A percentile compares a stretch with the other conserved stretches of the same genome.
Conservation (phyloP, 2,113 vertebrate species). For the Eublepharis macularius region DNA sequence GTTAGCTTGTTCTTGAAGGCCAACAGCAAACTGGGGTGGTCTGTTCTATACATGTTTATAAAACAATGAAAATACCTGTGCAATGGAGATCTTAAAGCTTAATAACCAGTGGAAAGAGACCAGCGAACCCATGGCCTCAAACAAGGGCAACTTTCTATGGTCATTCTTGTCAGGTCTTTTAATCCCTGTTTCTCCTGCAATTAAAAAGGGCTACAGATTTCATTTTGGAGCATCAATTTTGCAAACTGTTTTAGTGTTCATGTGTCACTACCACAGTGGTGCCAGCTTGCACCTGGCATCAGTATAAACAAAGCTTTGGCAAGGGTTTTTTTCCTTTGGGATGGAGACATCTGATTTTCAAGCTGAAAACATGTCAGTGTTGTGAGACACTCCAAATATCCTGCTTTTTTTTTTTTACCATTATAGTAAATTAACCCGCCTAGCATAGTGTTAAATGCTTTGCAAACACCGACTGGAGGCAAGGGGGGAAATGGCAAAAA, state of each 20-base stretch:
- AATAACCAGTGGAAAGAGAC: constrained; percentile 56
- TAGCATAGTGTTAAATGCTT: constrained; percentile 76
- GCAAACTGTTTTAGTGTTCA: constrained; percentile 65
- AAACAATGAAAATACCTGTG: constrained; percentile 34
- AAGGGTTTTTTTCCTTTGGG: constrained; percentile 70
- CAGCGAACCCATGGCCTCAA: constrained; percentile 14
- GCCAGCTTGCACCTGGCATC: constrained; percentile 76
- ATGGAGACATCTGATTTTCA: constrained; percentile 74
- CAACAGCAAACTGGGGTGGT: not conserved
- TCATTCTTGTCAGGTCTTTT: constrained; percentile 39
- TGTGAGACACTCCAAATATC: constrained; percentile 71
- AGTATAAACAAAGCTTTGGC: constrained; percentile 72
- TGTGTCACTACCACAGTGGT: constrained; percentile 74
- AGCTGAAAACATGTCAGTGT: constrained; percentile 73
- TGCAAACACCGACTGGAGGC: constrained; percentile 70
- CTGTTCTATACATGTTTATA: constrained; percentile 40
- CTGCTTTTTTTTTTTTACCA: constrained; percentile 59
- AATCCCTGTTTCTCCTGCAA: constrained; percentile 59
- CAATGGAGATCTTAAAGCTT: constrained; percentile 51
- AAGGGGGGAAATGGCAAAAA: constrained; percentile 68
- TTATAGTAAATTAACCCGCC: constrained; percentile 75
- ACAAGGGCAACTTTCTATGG: constrained; percentile 51
- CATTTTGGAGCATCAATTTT: constrained; percentile 58
- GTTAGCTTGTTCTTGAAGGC: not conserved
- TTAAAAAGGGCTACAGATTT: constrained; percentile 53